phyloP scores from a whole-genome alignment of 1,140 invertebrate genomes.

The Ditylenchus dipsaci region DNA sequence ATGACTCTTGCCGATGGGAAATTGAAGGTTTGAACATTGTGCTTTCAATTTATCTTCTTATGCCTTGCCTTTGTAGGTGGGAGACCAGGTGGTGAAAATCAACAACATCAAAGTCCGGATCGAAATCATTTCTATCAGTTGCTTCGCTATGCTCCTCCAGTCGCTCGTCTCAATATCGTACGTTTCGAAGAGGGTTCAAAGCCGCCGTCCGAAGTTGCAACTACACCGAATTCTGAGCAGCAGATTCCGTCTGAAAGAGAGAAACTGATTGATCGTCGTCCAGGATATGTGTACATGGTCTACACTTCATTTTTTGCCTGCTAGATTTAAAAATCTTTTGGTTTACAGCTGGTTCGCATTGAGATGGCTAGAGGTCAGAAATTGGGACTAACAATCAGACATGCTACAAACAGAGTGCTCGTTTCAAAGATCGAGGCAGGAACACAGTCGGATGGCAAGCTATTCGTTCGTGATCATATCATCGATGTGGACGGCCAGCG shows the following conservation, averaged over 20 bases:
- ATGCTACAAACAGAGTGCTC: conserved; percentile 47
- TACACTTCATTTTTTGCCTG: background rate
- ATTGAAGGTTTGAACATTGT: conserved; percentile 33
- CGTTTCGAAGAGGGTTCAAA: conserved; percentile 21
- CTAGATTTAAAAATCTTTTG: background rate
- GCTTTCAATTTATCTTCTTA: background rate
- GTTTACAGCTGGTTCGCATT: conserved; percentile 38
- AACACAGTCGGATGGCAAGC: conserved; percentile 30
- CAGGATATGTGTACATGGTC: conserved; percentile 42
- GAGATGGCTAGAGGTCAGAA: conserved; percentile 47
- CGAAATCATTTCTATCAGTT: conserved; percentile 44
- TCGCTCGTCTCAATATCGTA: conserved; percentile 24
- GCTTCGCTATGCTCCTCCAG: conserved; percentile 42
- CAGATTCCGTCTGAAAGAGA: conserved; percentile 47
- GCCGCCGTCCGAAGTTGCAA: background rate
- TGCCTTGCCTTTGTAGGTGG: conserved; percentile 35
- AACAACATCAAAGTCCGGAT: conserved; percentile 38
- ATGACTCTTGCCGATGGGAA: conserved; percentile 46
- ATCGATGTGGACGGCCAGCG: conserved; percentile 45
- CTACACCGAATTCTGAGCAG: background rate
- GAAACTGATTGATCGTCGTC: conserved; percentile 48
- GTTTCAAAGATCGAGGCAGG: conserved; percentile 32
- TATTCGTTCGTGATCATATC: conserved; percentile 47
- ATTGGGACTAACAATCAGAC: conserved; percentile 49
- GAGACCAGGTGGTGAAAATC: conserved; percentile 43